phyloP scores from a whole-genome alignment of 2,888 invertebrate genomes.

The Nudaria mundana region DNA sequence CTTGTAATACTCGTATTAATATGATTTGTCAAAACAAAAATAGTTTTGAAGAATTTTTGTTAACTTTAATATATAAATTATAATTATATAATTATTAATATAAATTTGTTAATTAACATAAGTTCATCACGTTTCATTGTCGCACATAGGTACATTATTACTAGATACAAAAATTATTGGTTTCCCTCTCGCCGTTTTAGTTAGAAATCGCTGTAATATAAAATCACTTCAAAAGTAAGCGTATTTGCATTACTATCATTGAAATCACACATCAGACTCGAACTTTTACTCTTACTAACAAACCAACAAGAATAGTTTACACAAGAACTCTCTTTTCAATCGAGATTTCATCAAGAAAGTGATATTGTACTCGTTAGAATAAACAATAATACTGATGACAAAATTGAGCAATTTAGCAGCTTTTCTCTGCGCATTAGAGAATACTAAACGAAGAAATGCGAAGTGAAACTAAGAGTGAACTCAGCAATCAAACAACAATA shows the following conservation, averaged over 20 bases:
- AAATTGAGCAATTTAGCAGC: constrained; percentile 21
- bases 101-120: too few relatives aligned
- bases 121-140: too few relatives aligned
- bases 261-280: constrained; percentile 18
- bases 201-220: neutral
- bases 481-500: constrained; percentile 33
- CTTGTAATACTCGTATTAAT: too few relatives aligned
- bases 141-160: neutral
- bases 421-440: constrained; percentile 34
- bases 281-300: constrained; percentile 20
- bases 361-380: constrained; percentile 17
- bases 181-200: constrained; percentile 16
- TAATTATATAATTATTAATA: too few relatives aligned
- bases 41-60: too few relatives aligned
- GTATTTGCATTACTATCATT: constrained; percentile 16
- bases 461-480: constrained; percentile 36
- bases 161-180: constrained; percentile 1
- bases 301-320: constrained; percentile 29
- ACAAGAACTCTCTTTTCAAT: constrained; percentile 7
- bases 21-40: too few relatives aligned
- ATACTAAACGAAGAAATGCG: constrained; percentile 23
- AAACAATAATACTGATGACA: constrained; percentile 24
- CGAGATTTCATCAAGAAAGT: constrained; percentile 29
- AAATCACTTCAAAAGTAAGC: constrained; percentile 11
- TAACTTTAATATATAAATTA: too few relatives aligned